Evolutionary conservation across 1,140 invertebrate genomes (phyloP).

Genomic region (Leptinotarsa texana): DNA sequence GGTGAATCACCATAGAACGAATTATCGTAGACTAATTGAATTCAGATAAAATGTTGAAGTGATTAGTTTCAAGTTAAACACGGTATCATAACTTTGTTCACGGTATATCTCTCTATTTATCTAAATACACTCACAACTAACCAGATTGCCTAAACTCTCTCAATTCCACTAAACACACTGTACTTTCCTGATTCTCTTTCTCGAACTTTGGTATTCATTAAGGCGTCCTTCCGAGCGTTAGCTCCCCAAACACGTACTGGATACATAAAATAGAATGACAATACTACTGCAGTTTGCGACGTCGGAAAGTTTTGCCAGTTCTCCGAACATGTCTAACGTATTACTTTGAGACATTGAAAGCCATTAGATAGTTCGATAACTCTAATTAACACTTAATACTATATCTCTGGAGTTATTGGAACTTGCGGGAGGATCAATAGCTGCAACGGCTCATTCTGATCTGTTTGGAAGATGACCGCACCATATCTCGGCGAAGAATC

Average conservation of each 20-base stretch:
- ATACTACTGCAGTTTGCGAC: conserved; percentile 2
- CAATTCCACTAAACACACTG: not conserved
- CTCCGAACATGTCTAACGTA: not conserved
- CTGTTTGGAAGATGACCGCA: too few relatives aligned
- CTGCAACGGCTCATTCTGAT: too few relatives aligned
- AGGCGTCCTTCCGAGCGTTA: not conserved
- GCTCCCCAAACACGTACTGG: not conserved
- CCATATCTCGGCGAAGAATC: too few relatives aligned
- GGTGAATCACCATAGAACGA: too few relatives aligned
- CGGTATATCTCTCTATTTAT: too few relatives aligned
- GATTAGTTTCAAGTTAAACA: too few relatives aligned
- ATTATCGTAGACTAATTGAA: too few relatives aligned
- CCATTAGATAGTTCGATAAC: conserved; percentile 2
- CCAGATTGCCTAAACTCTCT: not conserved
- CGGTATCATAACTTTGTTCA: too few relatives aligned
- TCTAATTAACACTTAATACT: not conserved
- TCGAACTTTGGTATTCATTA: not conserved
- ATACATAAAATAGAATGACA: conserved; percentile 4
- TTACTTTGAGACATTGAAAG: not conserved
- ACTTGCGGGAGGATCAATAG: not conserved
- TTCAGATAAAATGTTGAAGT: too few relatives aligned
- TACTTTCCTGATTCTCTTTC: not conserved
- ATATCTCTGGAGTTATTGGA: not conserved
- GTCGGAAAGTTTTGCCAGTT: not conserved
- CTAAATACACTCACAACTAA: too few relatives aligned